phyloP scores from a whole-genome alignment of 2,888 invertebrate species.

The Cetonia aurata region DNA sequence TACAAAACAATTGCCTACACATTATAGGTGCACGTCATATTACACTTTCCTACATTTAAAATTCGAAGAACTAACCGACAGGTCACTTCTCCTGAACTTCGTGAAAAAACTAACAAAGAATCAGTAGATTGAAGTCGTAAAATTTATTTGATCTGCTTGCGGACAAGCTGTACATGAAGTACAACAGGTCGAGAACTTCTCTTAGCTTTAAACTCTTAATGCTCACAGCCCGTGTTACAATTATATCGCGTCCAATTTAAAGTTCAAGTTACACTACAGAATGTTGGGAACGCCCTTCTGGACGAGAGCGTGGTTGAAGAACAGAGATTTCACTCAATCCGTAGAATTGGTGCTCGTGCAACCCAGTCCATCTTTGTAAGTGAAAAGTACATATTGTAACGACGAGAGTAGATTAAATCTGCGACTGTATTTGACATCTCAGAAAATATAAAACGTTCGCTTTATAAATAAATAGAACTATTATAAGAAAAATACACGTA shows the following conservation, averaged over 20 bases:
- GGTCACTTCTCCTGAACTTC: neutral
- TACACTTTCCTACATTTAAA: too few relatives aligned
- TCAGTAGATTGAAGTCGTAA: neutral
- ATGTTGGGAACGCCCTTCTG: neutral
- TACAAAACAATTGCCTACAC: too few relatives aligned
- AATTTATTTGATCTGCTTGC: slow-evolving; percentile 2
- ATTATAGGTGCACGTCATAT: too few relatives aligned
- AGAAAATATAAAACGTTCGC: too few relatives aligned
- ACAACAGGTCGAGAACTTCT: slow-evolving; percentile 8
- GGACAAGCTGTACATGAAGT: neutral
- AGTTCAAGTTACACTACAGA: slow-evolving; percentile 1
- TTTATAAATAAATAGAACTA: too few relatives aligned
- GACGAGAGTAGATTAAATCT: too few relatives aligned
- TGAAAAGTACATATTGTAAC: too few relatives aligned
- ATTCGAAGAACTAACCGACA: neutral
- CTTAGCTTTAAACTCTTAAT: neutral
- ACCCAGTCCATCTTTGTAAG: too few relatives aligned
- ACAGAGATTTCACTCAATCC: neutral
- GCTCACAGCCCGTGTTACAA: slow-evolving; percentile 9
- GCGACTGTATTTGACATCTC: too few relatives aligned
- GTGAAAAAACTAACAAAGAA: neutral
- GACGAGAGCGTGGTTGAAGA: neutral
- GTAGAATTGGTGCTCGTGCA: neutral
- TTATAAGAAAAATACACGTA: too few relatives aligned
- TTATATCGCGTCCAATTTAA: slow-evolving; percentile 25